A percentile compares a stretch with the other conserved stretches of the same genome.
Conservation (phyloP, 2,888 invertebrate species). For the Neelides folsomi region DNA sequence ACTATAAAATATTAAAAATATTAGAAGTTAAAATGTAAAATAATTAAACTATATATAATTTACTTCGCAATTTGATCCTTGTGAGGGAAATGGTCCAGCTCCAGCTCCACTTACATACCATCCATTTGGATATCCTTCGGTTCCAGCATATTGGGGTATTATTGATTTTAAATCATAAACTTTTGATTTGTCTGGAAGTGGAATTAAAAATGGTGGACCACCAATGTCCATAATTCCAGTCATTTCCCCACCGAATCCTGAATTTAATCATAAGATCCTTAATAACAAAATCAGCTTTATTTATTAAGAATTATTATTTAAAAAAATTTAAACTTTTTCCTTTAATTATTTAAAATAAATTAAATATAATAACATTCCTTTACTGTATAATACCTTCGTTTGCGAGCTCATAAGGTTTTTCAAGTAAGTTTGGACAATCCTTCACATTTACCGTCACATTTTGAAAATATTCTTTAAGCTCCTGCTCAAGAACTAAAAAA, state of each 20-base stretch:
- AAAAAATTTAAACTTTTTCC: background rate
- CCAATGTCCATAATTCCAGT: slow-evolving; percentile 22
- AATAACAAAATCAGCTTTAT: slow-evolving; percentile 1
- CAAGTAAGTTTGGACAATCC: slow-evolving; percentile 70
- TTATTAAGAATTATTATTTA: background rate
- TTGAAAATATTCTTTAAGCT: slow-evolving; percentile 56
- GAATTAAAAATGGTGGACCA: slow-evolving; percentile 24
- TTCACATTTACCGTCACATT: slow-evolving; percentile 59
- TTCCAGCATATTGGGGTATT: slow-evolving; percentile 17
- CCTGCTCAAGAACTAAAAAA: slow-evolving; percentile 18
- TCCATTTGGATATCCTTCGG: slow-evolving; percentile 19
- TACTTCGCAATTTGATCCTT: slow-evolving; percentile 28
- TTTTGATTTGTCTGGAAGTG: slow-evolving; percentile 17
- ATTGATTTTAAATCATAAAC: slow-evolving; percentile 23
- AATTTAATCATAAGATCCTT: background rate
- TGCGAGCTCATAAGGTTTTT: slow-evolving; percentile 65
- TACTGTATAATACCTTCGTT: slow-evolving; percentile 60
- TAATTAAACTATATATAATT: background rate
- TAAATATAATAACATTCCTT: too few relatives aligned
- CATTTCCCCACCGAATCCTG: slow-evolving; percentile 20
- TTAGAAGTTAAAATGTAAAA: background rate
- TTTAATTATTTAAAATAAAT: background rate
- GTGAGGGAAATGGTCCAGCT: slow-evolving; percentile 25
- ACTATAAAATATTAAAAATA: background rate
- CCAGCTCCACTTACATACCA: slow-evolving; percentile 27